A percentile compares a stretch with the other conserved stretches of the same genome.
Evolutionary conservation across 2,797 vertebrate genomes (phyloP).

Genomic region (Anguilla megastoma): DNA sequence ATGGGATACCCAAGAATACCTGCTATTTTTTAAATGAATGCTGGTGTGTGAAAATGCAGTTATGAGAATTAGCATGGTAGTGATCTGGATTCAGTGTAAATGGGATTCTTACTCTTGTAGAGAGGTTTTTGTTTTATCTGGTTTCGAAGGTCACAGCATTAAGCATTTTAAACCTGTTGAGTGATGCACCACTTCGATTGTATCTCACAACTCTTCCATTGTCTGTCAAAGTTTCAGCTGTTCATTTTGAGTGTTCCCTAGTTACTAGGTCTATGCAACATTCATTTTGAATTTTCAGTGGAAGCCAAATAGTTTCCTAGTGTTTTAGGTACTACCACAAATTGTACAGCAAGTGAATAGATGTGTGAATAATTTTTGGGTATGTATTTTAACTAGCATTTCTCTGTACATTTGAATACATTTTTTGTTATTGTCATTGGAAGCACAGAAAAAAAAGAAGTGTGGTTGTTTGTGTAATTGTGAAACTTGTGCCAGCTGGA

Average conservation of each 20-base stretch:
- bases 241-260: slow-evolving; percentile 64
- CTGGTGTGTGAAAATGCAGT: background rate
- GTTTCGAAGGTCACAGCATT: background rate
- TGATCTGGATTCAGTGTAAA: background rate
- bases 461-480: slow-evolving; percentile 65
- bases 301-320: slow-evolving; percentile 72
- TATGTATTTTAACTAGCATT: slow-evolving; percentile 61
- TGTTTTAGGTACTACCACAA: slow-evolving; percentile 75
- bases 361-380: slow-evolving; percentile 66
- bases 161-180: slow-evolving; percentile 34
- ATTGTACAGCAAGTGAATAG: slow-evolving; percentile 70
- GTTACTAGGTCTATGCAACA: slow-evolving; percentile 90
- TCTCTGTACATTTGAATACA: slow-evolving; percentile 70
- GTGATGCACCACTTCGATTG: slow-evolving; percentile 42
- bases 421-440: slow-evolving; percentile 66
- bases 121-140: background rate
- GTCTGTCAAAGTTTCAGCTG: slow-evolving; percentile 50
- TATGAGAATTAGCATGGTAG: background rate
- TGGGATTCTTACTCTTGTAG: background rate
- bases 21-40: slow-evolving; percentile 15
- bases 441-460: slow-evolving; percentile 74
- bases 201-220: slow-evolving; percentile 59
- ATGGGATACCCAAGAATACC: background rate
- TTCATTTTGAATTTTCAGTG: slow-evolving; percentile 72
- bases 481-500: slow-evolving; percentile 69